Conservation (phyloP, 2,888 invertebrate genomes). For the Taenaris catops region DNA sequence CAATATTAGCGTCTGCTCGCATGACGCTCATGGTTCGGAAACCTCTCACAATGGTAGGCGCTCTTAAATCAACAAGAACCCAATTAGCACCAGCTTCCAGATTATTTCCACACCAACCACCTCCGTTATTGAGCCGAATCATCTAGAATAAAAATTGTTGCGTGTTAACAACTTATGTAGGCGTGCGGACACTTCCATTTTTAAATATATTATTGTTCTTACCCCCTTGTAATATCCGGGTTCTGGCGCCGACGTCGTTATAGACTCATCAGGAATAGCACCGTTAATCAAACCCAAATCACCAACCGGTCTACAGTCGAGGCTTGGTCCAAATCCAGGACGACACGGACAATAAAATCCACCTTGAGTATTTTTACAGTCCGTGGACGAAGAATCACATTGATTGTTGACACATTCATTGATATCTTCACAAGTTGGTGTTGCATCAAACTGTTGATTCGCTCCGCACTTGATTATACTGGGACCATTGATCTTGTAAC, state of each 20-base stretch:
- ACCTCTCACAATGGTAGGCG: constrained; percentile 93
- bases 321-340: constrained; percentile 89
- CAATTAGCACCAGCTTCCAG: constrained; percentile 93
- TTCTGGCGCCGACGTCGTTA: constrained; percentile 91
- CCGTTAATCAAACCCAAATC: constrained; percentile 94
- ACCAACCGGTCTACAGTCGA: constrained; percentile 94
- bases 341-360: constrained; percentile 94
- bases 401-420: constrained; percentile 94
- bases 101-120: constrained; percentile 95
- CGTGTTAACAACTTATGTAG: no score
- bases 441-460: constrained; percentile 89
- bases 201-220: no score
- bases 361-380: constrained; percentile 93
- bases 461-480: constrained; percentile 92
- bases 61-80: constrained; percentile 92
- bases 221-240: constrained; percentile 90
- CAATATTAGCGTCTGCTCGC: constrained; percentile 89
- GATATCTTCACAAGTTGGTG: constrained; percentile 94
- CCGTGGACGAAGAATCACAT: constrained; percentile 94
- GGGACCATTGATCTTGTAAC: constrained; percentile 91
- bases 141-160: constrained; percentile 74
- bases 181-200: no score
- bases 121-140: constrained; percentile 87
- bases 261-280: constrained; percentile 94
- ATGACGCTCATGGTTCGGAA: constrained; percentile 95